These are phyloP conservation scores for Clinocottus analis DNA, from an alignment of 2,113 vertebrate species.

Conservation along the genomic window DNA sequence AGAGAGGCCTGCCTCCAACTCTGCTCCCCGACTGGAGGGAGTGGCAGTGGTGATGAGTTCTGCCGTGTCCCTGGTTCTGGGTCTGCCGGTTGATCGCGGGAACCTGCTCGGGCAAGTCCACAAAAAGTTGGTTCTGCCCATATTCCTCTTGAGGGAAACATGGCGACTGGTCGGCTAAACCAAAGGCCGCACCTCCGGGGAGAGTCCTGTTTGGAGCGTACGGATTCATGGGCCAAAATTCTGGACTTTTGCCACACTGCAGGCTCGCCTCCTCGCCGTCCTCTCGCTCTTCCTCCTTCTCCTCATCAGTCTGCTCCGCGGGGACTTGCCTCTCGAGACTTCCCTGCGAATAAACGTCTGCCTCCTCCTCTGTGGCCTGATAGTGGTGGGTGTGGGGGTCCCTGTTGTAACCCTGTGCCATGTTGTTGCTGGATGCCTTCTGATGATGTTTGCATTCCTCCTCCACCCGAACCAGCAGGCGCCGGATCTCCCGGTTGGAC, in stretches of 20 bases:
- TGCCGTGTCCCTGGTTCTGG: constrained; percentile 90
- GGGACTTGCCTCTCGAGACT: constrained; percentile 73
- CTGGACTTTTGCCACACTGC: constrained; percentile 74
- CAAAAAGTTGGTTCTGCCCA: constrained; percentile 66
- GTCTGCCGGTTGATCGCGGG: constrained; percentile 84
- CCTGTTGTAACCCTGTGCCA: constrained; percentile 64
- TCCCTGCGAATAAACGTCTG: constrained; percentile 68
- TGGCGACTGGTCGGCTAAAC: constrained; percentile 77
- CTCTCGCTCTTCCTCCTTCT: constrained; percentile 71
- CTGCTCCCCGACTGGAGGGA: constrained; percentile 83
- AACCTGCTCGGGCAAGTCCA: constrained; percentile 79
- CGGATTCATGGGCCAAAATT: constrained; percentile 79
- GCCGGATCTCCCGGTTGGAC: constrained; percentile 92
- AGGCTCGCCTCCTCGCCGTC: constrained; percentile 68
- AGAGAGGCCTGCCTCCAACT: constrained; percentile 76
- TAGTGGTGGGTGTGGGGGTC: constrained; percentile 86
- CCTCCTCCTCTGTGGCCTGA: constrained; percentile 73
- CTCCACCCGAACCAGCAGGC: constrained; percentile 92
- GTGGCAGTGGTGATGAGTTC: constrained; percentile 90
- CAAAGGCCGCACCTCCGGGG: constrained; percentile 81
- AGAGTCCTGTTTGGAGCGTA: constrained; percentile 83
- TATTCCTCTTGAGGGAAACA: constrained; percentile 79
- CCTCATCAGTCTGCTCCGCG: constrained; percentile 65
- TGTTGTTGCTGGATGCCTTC: constrained; percentile 78
- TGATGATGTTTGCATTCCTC: constrained; percentile 94